These are phyloP conservation scores for Gasterosteus aculeatus DNA, from an alignment of 2,113 vertebrate genomes.

Conservation along the genomic window DNA sequence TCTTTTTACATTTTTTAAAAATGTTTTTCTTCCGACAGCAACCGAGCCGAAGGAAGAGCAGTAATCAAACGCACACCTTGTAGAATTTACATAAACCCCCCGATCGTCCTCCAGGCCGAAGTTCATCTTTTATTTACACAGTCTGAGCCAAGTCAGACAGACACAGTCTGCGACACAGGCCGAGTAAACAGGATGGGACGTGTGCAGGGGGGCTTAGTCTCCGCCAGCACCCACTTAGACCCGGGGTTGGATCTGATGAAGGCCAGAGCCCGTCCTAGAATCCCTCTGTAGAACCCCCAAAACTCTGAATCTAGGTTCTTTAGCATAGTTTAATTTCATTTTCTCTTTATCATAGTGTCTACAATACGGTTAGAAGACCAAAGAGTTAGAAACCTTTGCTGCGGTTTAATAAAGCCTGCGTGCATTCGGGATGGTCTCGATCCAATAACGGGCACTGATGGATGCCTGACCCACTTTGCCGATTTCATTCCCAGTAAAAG, in stretches of 20 bases:
- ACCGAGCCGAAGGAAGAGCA: conserved; percentile 16
- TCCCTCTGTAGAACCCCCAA: background rate
- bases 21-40: background rate
- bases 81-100: conserved; percentile 37
- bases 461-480: conserved; percentile 68
- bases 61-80: conserved; percentile 11
- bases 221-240: conserved; percentile 42
- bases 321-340: background rate
- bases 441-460: conserved; percentile 53
- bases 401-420: conserved; percentile 3
- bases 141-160: conserved; percentile 38
- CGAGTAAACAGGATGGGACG: conserved; percentile 59
- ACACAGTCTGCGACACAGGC: conserved; percentile 19
- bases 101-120: conserved; percentile 19
- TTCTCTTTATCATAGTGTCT: background rate
- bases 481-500: conserved; percentile 44
- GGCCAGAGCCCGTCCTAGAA: conserved; percentile 5
- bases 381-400: background rate
- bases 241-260: conserved; percentile 17
- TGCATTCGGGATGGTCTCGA: background rate
- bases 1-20: background rate
- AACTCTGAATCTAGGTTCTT: background rate
- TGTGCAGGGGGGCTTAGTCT: conserved; percentile 28
- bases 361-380: background rate
- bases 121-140: conserved; percentile 60